Conservation (phyloP, 2,888 invertebrate genomes). For the Enchytraeus crypticus region DNA sequence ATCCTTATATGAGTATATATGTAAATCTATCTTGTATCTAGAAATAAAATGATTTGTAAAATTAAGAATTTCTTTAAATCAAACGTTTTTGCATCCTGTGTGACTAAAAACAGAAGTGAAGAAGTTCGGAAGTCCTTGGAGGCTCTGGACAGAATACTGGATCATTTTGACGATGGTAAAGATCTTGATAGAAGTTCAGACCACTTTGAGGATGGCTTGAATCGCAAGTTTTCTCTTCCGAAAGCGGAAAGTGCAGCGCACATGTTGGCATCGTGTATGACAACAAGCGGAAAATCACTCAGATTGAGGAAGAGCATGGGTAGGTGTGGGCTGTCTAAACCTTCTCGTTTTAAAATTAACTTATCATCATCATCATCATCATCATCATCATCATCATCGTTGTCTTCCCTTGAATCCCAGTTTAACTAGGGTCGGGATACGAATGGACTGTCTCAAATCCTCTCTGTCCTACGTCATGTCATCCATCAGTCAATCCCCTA, state of each 20-base stretch:
- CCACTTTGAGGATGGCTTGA: background rate
- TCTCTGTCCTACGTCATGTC: no score
- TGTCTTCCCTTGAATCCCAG: no score
- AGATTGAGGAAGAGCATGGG: conserved; percentile 5
- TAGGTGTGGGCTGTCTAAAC: no score
- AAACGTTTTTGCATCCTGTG: background rate
- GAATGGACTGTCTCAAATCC: no score
- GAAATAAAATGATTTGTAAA: background rate
- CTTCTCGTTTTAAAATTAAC: no score
- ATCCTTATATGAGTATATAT: background rate
- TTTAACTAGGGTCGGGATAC: no score
- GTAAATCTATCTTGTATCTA: background rate
- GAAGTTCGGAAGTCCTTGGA: conserved; percentile 10
- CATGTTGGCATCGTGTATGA: conserved; percentile 7
- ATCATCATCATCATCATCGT: no score
- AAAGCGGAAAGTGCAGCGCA: conserved; percentile 5
- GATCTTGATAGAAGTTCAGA: background rate
- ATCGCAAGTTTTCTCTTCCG: conserved; percentile 4
- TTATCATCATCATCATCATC: no score
- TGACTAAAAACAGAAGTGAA: background rate
- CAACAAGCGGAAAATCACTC: background rate
- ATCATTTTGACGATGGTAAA: conserved; percentile 1
- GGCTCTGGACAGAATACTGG: conserved; percentile 8
- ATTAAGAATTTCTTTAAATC: background rate
- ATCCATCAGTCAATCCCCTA: no score